Conservation (phyloP, 2,797 vertebrate species). For the Sorex maritimensis region DNA sequence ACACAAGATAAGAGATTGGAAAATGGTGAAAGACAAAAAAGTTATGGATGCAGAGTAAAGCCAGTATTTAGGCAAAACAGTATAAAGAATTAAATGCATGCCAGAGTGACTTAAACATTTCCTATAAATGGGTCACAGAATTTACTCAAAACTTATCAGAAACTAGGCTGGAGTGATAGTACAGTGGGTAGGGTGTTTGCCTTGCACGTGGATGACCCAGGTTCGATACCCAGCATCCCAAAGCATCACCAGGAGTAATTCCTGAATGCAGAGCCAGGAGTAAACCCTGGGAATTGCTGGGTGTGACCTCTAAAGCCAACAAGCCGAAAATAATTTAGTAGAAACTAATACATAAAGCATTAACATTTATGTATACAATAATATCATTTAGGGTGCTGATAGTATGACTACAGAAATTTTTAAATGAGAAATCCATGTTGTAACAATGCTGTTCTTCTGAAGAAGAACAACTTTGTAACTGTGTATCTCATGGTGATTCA, state of each 20-base stretch:
- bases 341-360: not conserved
- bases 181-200: too few species aligned
- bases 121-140: not conserved
- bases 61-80: not conserved
- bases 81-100: not conserved
- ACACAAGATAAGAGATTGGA: not conserved
- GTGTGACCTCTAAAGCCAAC: too few species aligned
- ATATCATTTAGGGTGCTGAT: not conserved
- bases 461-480: too few species aligned
- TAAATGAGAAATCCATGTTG: not conserved
- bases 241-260: too few species aligned
- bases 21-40: not conserved
- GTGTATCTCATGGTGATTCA: too few species aligned
- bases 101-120: conserved; percentile 5
- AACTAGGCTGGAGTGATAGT: too few species aligned
- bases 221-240: too few species aligned
- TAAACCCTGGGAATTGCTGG: too few species aligned
- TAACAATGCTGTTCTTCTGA: not conserved
- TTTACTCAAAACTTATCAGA: conserved; percentile 16
- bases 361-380: not conserved
- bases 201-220: too few species aligned
- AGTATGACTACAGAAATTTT: not conserved
- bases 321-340: too few species aligned
- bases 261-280: too few species aligned
- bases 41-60: too few species aligned